Evolutionary conservation across 2,888 invertebrate species (phyloP).

Genomic region (Catocala fraxini): DNA sequence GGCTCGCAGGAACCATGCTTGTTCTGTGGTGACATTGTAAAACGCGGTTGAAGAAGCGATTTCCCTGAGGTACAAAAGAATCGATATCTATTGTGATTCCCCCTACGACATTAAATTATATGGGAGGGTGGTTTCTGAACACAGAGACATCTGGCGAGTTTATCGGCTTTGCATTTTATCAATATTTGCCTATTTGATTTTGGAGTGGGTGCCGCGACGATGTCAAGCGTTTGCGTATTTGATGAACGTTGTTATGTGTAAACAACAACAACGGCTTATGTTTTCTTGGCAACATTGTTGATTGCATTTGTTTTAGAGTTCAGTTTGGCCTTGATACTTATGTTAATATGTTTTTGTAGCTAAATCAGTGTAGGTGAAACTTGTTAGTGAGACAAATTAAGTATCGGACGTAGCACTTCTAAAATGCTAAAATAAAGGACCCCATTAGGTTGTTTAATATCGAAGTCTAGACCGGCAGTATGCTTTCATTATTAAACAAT

Average conservation of each 20-base stretch:
- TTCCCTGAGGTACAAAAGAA: conserved; percentile 73
- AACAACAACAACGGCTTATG: conserved; percentile 11
- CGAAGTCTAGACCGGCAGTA: no score
- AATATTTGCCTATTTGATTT: conserved; percentile 80
- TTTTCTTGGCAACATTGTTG: neutral
- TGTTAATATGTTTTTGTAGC: no score
- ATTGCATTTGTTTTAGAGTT: neutral
- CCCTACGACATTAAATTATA: conserved; percentile 78
- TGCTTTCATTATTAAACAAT: no score
- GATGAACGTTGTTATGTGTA: conserved; percentile 26
- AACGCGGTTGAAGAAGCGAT: conserved; percentile 65
- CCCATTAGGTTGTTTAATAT: no score
- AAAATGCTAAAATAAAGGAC: no score
- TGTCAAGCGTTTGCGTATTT: conserved; percentile 38
- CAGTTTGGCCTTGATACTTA: no score
- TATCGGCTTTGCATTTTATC: conserved; percentile 76
- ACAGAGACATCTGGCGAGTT: conserved; percentile 76
- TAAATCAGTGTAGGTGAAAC: no score
- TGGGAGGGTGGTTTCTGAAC: conserved; percentile 69
- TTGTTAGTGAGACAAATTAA: no score
- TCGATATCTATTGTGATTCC: conserved; percentile 81
- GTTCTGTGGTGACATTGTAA: conserved; percentile 69
- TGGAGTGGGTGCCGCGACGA: conserved; percentile 56
- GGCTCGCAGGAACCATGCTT: conserved; percentile 44
- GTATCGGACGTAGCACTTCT: no score